Evolutionary conservation across 2,888 invertebrate genomes (phyloP).

Genomic region (Smittia aterrima): DNA sequence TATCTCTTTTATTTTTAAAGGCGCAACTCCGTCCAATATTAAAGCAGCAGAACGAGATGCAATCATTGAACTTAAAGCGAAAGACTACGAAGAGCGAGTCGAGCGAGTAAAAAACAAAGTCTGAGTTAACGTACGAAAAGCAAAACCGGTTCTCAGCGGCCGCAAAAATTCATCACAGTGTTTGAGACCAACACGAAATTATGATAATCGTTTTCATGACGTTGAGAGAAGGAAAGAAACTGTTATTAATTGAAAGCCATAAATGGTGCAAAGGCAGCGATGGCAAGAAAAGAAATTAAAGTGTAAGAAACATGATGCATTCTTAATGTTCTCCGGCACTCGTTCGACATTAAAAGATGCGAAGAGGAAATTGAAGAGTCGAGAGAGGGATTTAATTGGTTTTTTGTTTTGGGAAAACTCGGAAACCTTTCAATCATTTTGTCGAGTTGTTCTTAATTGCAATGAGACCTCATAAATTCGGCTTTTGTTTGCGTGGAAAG

Average conservation of each 20-base stretch:
- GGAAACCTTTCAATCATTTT: too few relatives aligned
- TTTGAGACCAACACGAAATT: constrained; percentile 24
- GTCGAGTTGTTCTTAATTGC: too few relatives aligned
- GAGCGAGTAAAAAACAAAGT: not conserved
- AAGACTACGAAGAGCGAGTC: not conserved
- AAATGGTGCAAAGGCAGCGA: not conserved
- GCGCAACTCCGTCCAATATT: not conserved
- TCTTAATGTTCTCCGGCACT: not conserved
- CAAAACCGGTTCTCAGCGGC: not conserved
- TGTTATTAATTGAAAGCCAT: constrained; percentile 35
- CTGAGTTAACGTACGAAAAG: constrained; percentile 11
- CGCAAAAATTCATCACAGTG: not conserved
- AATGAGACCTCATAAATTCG: too few relatives aligned
- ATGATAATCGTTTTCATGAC: constrained; percentile 21
- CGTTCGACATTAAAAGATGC: not conserved
- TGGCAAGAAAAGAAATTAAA: not conserved
- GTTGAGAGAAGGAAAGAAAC: not conserved
- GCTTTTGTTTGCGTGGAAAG: not conserved
- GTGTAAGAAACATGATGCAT: constrained; percentile 4
- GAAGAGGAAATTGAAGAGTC: constrained; percentile 1
- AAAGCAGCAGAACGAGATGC: not conserved
- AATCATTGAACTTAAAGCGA: constrained; percentile 36
- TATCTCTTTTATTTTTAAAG: not conserved
- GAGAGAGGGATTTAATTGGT: too few relatives aligned
- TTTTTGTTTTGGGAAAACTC: too few relatives aligned